Conservation (phyloP, 2,888 invertebrate species). For the Sycophila texana region DNA sequence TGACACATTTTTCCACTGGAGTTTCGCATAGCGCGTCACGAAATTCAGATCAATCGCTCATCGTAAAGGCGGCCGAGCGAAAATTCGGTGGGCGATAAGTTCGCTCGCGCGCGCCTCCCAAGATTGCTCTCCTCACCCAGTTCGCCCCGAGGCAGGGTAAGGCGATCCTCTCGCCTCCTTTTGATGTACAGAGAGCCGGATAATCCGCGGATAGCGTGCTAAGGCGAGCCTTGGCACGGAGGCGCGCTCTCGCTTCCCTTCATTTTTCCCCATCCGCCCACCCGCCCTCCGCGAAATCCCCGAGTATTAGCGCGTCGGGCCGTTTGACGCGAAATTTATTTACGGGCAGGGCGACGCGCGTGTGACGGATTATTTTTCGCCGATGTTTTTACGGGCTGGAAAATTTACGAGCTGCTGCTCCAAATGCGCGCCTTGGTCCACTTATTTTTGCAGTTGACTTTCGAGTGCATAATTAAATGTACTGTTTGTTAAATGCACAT, state of each 20-base stretch:
- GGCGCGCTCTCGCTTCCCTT: conserved; percentile 14
- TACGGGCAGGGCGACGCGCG: neutral
- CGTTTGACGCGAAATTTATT: conserved; percentile 18
- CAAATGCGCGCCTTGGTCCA: too few species aligned
- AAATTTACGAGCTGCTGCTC: too few species aligned
- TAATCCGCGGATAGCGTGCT: conserved; percentile 16
- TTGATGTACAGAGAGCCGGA: conserved; percentile 26
- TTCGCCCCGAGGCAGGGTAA: neutral
- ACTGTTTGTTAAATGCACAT: too few species aligned
- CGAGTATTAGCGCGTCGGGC: conserved; percentile 18
- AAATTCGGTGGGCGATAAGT: too few species aligned
- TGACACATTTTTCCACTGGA: too few species aligned
- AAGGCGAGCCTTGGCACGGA: conserved; percentile 17
- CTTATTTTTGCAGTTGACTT: too few species aligned
- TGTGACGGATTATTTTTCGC: neutral
- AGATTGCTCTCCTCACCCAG: too few species aligned
- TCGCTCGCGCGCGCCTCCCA: too few species aligned
- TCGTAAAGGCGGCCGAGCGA: too few species aligned
- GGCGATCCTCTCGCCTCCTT: conserved; percentile 12
- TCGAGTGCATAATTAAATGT: too few species aligned
- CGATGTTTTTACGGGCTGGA: neutral
- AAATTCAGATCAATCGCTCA: too few species aligned
- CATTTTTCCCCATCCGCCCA: conserved; percentile 27
- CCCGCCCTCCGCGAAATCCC: conserved; percentile 18
- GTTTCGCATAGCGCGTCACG: too few species aligned